Evolutionary conservation across 2,113 vertebrate species (phyloP).

Genomic region (Hipposideros armiger): DNA sequence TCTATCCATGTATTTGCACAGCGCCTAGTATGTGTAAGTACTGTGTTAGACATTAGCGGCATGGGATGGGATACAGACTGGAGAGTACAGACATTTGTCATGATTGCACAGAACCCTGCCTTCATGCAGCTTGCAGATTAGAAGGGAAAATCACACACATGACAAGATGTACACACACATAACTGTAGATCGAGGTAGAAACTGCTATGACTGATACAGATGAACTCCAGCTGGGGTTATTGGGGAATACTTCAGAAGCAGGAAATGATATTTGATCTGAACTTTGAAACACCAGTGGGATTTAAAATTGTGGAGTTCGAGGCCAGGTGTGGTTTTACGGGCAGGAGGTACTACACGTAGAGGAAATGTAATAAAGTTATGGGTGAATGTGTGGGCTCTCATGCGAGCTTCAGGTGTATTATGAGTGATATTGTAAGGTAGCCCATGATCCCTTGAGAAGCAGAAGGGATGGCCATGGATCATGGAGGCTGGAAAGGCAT

Average conservation of each 20-base stretch:
- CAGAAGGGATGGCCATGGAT: neutral
- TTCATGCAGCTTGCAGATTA: neutral
- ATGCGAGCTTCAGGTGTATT: neutral
- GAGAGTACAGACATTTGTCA: neutral
- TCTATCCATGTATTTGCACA: neutral
- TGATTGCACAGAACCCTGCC: neutral
- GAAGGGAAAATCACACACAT: neutral
- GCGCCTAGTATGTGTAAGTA: neutral
- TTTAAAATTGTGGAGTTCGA: neutral
- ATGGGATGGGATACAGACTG: neutral
- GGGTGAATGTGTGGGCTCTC: neutral
- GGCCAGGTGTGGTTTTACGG: neutral
- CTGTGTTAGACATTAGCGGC: neutral
- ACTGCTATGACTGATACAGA: neutral
- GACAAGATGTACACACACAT: neutral
- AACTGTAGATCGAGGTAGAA: neutral
- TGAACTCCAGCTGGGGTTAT: neutral
- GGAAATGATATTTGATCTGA: neutral
- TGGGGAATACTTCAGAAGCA: neutral
- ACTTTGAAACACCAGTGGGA: neutral
- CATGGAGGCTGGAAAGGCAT: neutral
- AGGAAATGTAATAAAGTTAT: neutral
- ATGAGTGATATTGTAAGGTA: neutral
- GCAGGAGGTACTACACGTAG: neutral
- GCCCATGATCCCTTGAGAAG: neutral